Evolutionary conservation across 2,888 invertebrate species (phyloP), one percentile per base, ranked within the genome.

Genomic region (Cyaniris semiargus): DNA sequence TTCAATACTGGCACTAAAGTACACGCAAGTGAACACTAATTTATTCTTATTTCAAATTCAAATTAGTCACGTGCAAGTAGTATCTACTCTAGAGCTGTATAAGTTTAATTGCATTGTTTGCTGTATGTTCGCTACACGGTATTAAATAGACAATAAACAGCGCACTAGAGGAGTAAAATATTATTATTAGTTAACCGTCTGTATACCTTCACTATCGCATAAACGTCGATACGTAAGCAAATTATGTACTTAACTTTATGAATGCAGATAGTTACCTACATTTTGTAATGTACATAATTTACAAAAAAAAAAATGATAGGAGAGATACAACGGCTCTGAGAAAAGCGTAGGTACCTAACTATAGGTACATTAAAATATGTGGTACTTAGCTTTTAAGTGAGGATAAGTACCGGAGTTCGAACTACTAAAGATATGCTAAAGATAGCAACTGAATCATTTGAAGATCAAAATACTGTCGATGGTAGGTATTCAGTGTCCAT

Each of bases 41-140:
- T 66, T 66, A 66, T 27, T 66, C 15, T 31, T 31, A 66, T 66
- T 66, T 31, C 27, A 66, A 66, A 27, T 66, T 66, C 27, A 66
- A 66, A 66, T 31, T 15, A 66, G 66, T 31, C 66, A 66, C 66
- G 66, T 72, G 72, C 44, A 48, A 72, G 60, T 21, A 23, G 13
- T 58, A 53, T 0, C 4, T 56, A 60, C 60, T 8, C 60, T 60
- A 1, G 10, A 60, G 23, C 60, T 60, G 10, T 21, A n/a, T n/a
- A 23, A 60, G 60, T 60, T 13, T 60, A 23, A 60, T 21, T 60
- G 23, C 21, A 60, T 21, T 60, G 60, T 21, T 21, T 60, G 60
- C 23, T 10, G 53, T 53, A 23, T 60, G 60, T 23, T 60, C 13
- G 10, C 23, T 60, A 60, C 60, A n/a, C n/a, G n/a, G 10, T 60